phyloP scores from a whole-genome alignment of 1,140 invertebrate species.

The Akabosia matsudoensis region DNA sequence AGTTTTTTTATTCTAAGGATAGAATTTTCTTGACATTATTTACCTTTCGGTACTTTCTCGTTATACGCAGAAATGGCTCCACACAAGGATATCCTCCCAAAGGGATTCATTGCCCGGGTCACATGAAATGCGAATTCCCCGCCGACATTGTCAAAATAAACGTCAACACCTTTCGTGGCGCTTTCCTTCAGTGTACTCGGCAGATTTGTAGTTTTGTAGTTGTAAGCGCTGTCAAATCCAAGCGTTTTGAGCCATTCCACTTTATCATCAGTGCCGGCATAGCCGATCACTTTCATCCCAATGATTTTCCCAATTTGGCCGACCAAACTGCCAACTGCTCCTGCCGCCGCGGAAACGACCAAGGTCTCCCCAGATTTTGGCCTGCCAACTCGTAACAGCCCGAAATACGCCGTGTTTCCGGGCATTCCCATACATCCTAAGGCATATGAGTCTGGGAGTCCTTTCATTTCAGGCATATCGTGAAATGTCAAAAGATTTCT shows the following conservation, averaged over 20 bases:
- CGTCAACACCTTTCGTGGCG: constrained; percentile 57
- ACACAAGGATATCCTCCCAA: constrained; percentile 62
- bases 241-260: constrained; percentile 53
- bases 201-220: constrained; percentile 53
- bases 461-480: constrained; percentile 27
- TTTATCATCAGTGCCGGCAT: constrained; percentile 53
- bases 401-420: constrained; percentile 68
- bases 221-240: constrained; percentile 54
- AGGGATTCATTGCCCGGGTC: constrained; percentile 61
- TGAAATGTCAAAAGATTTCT: background rate
- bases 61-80: constrained; percentile 54
- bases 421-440: constrained; percentile 64
- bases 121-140: constrained; percentile 62
- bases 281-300: constrained; percentile 53
- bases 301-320: constrained; percentile 50
- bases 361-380: constrained; percentile 66
- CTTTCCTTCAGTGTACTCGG: constrained; percentile 49
- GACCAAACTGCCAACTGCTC: constrained; percentile 66
- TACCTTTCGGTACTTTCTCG: constrained; percentile 39
- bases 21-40: background rate
- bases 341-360: constrained; percentile 63
- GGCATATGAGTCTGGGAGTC: constrained; percentile 57
- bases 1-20: too few relatives aligned
- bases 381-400: constrained; percentile 64
- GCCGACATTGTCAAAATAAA: constrained; percentile 73